A percentile compares a stretch with the other conserved stretches of the same genome.
Conservation (phyloP, 2,113 vertebrate genomes). For the Xenopus tropicalis region DNA sequence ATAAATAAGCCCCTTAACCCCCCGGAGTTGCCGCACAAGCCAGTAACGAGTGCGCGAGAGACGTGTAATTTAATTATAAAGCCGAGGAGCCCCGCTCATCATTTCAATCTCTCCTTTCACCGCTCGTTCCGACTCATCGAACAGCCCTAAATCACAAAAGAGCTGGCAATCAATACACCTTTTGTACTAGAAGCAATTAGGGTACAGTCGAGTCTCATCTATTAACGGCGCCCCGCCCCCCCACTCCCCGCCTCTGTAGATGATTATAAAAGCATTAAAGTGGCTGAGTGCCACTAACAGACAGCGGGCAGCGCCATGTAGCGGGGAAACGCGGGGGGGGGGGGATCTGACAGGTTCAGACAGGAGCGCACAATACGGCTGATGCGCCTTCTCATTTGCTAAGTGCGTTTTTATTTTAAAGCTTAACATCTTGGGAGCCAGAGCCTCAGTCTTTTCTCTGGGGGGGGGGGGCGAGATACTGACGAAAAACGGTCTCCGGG, state of each 20-base stretch:
- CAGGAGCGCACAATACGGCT: slow-evolving; percentile 34
- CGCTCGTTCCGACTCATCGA: slow-evolving; percentile 16
- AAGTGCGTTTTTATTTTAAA: background rate
- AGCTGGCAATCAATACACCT: slow-evolving; percentile 35
- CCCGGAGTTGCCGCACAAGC: too few relatives aligned
- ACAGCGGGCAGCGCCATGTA: slow-evolving; percentile 8
- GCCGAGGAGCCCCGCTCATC: background rate
- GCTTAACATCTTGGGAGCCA: too few relatives aligned
- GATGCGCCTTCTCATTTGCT: background rate
- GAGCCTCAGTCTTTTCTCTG: too few relatives aligned
- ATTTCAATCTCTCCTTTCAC: slow-evolving; percentile 15
- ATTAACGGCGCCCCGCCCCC: background rate
- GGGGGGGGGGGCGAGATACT: too few relatives aligned
- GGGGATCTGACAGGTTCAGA: slow-evolving; percentile 9
- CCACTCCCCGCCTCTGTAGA: background rate
- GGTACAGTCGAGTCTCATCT: slow-evolving; percentile 33
- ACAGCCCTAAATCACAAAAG: slow-evolving; percentile 20
- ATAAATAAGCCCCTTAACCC: background rate
- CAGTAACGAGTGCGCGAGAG: too few relatives aligned
- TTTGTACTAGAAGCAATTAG: slow-evolving; percentile 29
- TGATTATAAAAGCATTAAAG: slow-evolving; percentile 32
- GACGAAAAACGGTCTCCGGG: too few relatives aligned
- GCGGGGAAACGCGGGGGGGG: slow-evolving; percentile 13
- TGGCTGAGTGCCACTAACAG: slow-evolving; percentile 5
- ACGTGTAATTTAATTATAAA: background rate